phyloP scores from a whole-genome alignment of 2,113 vertebrate species.

The Haplotaxodon microlepis region DNA sequence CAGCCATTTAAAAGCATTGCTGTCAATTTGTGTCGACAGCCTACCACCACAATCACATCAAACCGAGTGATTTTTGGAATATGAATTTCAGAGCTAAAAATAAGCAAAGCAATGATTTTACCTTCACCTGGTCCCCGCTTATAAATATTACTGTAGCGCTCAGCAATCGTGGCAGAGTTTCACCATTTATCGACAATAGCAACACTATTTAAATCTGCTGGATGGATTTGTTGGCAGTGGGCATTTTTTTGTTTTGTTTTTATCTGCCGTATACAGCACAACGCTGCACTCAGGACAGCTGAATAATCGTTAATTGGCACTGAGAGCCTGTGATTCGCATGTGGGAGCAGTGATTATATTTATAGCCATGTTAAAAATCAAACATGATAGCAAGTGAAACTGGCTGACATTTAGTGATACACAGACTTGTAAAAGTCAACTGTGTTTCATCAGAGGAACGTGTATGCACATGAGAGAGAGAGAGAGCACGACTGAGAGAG shows the following conservation, averaged over 20 bases:
- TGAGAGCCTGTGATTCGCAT: neutral
- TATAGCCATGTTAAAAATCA: constrained; percentile 19
- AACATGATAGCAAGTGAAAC: neutral
- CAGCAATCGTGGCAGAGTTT: neutral
- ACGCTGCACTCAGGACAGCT: neutral
- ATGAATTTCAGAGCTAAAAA: neutral
- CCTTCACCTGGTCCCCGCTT: neutral
- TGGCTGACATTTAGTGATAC: constrained; percentile 18
- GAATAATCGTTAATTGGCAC: constrained; percentile 5
- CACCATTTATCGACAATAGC: neutral
- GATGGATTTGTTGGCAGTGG: neutral
- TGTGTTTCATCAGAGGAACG: neutral
- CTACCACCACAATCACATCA: neutral
- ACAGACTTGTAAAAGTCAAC: neutral
- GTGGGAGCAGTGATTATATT: neutral
- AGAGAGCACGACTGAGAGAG: neutral
- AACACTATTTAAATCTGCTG: neutral
- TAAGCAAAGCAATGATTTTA: neutral
- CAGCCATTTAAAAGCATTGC: neutral
- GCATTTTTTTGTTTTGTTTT: neutral
- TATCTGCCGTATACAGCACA: neutral
- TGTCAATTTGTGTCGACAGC: neutral
- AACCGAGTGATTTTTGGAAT: neutral
- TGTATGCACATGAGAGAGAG: neutral
- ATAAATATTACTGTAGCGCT: neutral